Conservation (phyloP, 2,113 vertebrate genomes). For the Vanacampus margaritifer region DNA sequence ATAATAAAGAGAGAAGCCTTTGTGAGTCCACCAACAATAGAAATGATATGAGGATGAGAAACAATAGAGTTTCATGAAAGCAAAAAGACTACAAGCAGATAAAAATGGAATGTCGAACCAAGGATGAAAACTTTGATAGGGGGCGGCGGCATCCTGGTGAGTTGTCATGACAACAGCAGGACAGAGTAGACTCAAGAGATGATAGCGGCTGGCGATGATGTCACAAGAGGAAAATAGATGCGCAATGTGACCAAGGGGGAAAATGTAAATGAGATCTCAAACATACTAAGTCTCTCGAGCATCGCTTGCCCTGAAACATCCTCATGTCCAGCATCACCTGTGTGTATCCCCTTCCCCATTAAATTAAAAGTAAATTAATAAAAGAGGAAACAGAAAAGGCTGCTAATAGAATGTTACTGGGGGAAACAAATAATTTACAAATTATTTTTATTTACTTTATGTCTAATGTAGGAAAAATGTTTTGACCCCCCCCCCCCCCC, state of each 20-base stretch:
- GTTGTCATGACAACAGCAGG: constrained; percentile 52
- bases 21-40: too few species aligned
- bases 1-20: too few species aligned
- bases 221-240: constrained; percentile 39
- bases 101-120: constrained; percentile 17
- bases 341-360: too few species aligned
- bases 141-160: constrained; percentile 31
- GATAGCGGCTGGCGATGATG: constrained; percentile 26
- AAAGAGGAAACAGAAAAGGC: too few species aligned
- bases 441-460: too few species aligned
- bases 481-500: too few species aligned
- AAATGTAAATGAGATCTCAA: constrained; percentile 16
- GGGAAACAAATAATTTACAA: too few species aligned
- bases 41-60: not conserved
- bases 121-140: constrained; percentile 24
- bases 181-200: constrained; percentile 40
- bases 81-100: not conserved
- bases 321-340: too few species aligned
- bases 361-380: too few species aligned
- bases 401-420: too few species aligned
- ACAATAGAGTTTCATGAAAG: not conserved
- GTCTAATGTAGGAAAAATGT: too few species aligned
- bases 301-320: not conserved
- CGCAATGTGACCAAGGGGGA: constrained; percentile 14
- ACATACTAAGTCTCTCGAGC: not conserved